Evolutionary conservation across 2,113 vertebrate species (phyloP).

Genomic region (Elanoides forficatus): DNA sequence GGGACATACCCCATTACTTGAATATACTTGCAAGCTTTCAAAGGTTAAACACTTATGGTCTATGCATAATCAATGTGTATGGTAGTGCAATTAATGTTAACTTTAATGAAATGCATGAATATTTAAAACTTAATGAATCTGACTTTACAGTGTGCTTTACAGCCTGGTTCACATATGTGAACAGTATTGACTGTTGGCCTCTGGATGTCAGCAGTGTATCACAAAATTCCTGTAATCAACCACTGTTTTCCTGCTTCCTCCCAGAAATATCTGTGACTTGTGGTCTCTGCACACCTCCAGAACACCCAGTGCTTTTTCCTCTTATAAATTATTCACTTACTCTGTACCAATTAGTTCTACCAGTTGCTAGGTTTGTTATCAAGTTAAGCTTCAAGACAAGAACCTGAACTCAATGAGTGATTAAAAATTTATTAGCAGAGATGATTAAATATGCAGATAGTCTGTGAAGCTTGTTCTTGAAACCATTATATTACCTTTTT

Average conservation of each 20-base stretch:
- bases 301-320: constrained; percentile 69
- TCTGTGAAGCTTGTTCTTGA: constrained; percentile 80
- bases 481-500: constrained; percentile 83
- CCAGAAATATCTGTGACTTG: constrained; percentile 65
- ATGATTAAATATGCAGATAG: constrained; percentile 85
- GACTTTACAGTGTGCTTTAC: neutral
- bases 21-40: constrained; percentile 57
- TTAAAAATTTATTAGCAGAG: constrained; percentile 83
- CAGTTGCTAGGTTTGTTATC: constrained; percentile 82
- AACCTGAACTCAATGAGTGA: constrained; percentile 79
- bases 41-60: constrained; percentile 51
- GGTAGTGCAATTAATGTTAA: constrained; percentile 57
- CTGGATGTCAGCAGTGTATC: constrained; percentile 79
- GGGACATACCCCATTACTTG: constrained; percentile 35
- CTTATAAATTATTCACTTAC: constrained; percentile 83
- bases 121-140: constrained; percentile 56
- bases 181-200: constrained; percentile 68
- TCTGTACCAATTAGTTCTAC: constrained; percentile 85
- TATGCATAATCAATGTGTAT: constrained; percentile 57
- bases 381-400: constrained; percentile 83
- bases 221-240: constrained; percentile 20
- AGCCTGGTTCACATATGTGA: constrained; percentile 6
- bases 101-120: constrained; percentile 64
- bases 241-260: constrained; percentile 49
- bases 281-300: constrained; percentile 67